Evolutionary conservation across 2,113 vertebrate genomes (phyloP), one percentile per base, ranked within the genome.

Genomic region (Dermatemys mawii): DNA sequence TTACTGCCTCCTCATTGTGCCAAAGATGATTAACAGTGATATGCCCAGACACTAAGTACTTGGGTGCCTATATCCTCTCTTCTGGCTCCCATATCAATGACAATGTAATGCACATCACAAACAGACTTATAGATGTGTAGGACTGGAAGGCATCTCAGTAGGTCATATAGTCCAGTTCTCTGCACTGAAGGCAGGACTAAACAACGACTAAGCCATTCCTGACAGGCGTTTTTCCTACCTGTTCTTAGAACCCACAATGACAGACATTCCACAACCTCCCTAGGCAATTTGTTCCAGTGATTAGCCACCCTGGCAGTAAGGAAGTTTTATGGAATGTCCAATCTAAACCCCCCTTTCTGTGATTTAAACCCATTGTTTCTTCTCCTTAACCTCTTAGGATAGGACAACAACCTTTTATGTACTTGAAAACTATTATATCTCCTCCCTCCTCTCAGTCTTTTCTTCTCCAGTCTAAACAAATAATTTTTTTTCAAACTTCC

Each of bases 21-120:
- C 24, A 88, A 76, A 44, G 73, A 81, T 75, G n/a, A 85, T 70
- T 70, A 87, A 49, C 49, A 44, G 51, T 55, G 86, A 78, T 60
- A 81, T 13, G 5, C 26, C 63, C 63, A 67, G 73, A 12, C 38
- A 14, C 38, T 27, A 44, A 11, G 41, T 24, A 75, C 11, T 46
- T 9, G 5, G 26, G 11, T 3, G 54, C 73, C 50, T 50, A 2
- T 5, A 41, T 7, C 2, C 38, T 50, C 63, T 46, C 24, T 83
- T 86, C 44, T 44, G n/a, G 53, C 4, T 14, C 22, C 22, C 57
- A 50, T 11, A n/a, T 48, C 78, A 54, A 83, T 32, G 53, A 9
- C 83, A 76, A 41, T 24, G 24, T 27, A 44, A 75, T 11, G 26
- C 12, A 41, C 38, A 26, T 67, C 35, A 67, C 17, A 21, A 17